Evolutionary conservation across 2,888 invertebrate genomes (phyloP).

Genomic region (Dynastes tityus): DNA sequence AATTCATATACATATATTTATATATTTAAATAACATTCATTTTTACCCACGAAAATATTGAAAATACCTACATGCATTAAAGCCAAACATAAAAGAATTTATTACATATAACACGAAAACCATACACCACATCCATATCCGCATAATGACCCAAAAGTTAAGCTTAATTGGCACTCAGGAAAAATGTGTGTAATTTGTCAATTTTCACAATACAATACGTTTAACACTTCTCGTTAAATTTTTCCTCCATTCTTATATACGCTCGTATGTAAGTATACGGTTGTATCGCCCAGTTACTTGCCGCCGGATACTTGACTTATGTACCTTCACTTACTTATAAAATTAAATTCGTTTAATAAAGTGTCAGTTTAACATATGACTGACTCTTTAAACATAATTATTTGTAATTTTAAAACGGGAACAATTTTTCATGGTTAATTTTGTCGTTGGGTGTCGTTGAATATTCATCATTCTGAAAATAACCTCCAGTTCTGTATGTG

Average conservation of each 20-base stretch:
- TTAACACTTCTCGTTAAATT: neutral
- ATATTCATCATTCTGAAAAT: constrained; percentile 28
- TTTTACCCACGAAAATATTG: neutral
- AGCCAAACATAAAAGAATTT: neutral
- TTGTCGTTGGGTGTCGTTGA: constrained; percentile 11
- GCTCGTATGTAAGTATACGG: neutral
- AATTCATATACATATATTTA: neutral
- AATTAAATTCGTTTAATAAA: neutral
- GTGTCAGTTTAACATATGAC: neutral
- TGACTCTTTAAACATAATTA: constrained; percentile 35
- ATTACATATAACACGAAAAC: neutral
- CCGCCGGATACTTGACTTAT: neutral
- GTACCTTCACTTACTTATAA: neutral
- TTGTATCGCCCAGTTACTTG: neutral
- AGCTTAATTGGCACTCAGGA: constrained; percentile 1
- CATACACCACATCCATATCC: too few relatives aligned
- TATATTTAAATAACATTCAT: too few relatives aligned
- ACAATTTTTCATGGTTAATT: constrained; percentile 22
- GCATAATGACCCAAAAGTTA: neutral
- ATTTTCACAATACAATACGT: neutral
- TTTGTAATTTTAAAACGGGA: constrained; percentile 24
- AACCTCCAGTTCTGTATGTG: neutral
- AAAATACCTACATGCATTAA: neutral
- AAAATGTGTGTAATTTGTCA: constrained; percentile 7
- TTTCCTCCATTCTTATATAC: neutral